These are phyloP conservation scores for Coracopsis vasa DNA, from an alignment of 2,113 vertebrate genomes.

Conservation along the genomic window DNA sequence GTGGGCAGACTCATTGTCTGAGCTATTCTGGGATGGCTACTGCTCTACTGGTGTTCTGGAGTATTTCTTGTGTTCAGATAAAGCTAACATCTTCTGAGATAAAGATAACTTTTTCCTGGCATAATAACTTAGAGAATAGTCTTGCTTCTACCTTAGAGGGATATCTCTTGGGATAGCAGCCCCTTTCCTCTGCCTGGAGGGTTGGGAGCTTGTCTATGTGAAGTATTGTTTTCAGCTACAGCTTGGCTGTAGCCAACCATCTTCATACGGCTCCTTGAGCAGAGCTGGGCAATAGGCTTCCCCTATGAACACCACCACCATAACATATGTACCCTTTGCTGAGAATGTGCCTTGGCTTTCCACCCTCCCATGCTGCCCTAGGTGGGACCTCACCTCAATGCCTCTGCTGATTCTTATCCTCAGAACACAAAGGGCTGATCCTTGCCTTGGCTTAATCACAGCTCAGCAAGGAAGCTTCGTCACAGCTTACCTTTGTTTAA, in stretches of 20 bases:
- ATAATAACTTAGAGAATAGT: background rate
- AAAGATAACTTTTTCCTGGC: background rate
- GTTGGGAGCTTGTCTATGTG: background rate
- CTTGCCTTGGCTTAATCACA: background rate
- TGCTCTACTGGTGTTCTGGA: background rate
- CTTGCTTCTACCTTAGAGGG: background rate
- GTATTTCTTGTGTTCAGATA: background rate
- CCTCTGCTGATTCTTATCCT: background rate
- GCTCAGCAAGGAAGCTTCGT: background rate
- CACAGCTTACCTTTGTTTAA: background rate
- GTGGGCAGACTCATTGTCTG: background rate
- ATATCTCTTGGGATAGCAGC: background rate
- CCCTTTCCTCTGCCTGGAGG: background rate
- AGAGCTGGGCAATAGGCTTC: background rate
- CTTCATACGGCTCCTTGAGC: rapidly evolving
- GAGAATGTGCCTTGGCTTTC: rapidly evolving
- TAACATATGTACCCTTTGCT: rapidly evolving
- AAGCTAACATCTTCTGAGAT: background rate
- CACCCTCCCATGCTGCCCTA: background rate
- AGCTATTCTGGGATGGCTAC: background rate
- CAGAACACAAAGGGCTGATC: background rate
- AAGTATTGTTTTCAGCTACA: background rate
- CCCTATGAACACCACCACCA: background rate
- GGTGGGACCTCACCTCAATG: background rate
- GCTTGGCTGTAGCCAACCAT: background rate